Evolutionary conservation across 2,888 invertebrate species (phyloP).

Genomic region (Cheilosia pagana): DNA sequence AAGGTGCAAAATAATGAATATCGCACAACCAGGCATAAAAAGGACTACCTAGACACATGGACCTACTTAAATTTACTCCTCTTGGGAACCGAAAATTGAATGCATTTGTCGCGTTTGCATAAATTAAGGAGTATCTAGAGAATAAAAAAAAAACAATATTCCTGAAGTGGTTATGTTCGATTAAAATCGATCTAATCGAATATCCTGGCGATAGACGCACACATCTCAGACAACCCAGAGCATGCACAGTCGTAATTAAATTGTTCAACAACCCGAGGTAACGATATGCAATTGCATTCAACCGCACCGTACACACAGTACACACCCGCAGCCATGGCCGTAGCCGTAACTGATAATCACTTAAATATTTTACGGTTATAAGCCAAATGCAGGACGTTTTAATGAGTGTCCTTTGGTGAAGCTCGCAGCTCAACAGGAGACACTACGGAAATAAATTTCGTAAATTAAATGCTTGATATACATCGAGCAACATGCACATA

Average conservation of each 20-base stretch:
- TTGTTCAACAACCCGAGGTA: slow-evolving; percentile 41
- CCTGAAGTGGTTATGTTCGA: slow-evolving; percentile 35
- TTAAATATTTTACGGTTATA: slow-evolving; percentile 72
- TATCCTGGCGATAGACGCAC: slow-evolving; percentile 4
- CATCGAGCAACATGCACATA: slow-evolving; percentile 34
- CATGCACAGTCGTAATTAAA: slow-evolving; percentile 34
- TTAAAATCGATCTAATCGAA: slow-evolving; percentile 27
- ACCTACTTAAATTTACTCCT: not conserved
- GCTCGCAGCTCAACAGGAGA: slow-evolving; percentile 32
- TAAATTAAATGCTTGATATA: slow-evolving; percentile 65
- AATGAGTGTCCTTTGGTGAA: slow-evolving; percentile 22
- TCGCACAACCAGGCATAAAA: slow-evolving; percentile 24
- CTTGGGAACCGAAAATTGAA: slow-evolving; percentile 17
- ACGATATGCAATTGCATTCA: slow-evolving; percentile 15
- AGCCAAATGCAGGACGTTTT: slow-evolving; percentile 55
- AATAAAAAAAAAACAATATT: not conserved
- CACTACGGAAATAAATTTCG: slow-evolving; percentile 58
- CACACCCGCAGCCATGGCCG: not conserved
- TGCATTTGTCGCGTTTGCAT: slow-evolving; percentile 32
- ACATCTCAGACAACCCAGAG: not conserved
- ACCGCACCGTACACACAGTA: slow-evolving; percentile 21
- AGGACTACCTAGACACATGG: slow-evolving; percentile 13
- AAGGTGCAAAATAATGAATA: slow-evolving; percentile 67
- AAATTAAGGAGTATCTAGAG: slow-evolving; percentile 17
- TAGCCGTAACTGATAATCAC: slow-evolving; percentile 53